Evolutionary conservation across 2,888 invertebrate genomes (phyloP).

Genomic region (Latheticus oryzae): DNA sequence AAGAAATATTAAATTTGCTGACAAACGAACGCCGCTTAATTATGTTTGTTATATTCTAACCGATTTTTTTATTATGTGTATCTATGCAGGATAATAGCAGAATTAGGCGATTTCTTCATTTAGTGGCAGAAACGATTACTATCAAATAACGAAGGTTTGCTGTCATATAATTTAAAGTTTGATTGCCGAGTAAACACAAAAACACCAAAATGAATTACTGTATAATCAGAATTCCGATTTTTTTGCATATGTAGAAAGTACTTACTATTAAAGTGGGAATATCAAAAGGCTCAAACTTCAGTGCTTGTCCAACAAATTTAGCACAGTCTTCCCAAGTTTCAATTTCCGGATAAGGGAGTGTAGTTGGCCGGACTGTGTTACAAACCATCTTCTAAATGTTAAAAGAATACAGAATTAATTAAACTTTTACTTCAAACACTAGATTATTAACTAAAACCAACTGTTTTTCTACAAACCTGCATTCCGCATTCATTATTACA

Average conservation of each 20-base stretch:
- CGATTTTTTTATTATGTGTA: slow-evolving; percentile 13
- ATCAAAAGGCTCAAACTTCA: slow-evolving; percentile 78
- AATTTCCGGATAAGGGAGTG: slow-evolving; percentile 77
- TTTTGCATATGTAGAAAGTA: slow-evolving; percentile 50
- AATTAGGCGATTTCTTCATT: slow-evolving; percentile 10
- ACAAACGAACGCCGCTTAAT: too few species aligned
- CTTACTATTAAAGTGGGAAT: slow-evolving; percentile 77
- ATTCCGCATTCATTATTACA: slow-evolving; percentile 82
- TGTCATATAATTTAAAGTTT: slow-evolving; percentile 8
- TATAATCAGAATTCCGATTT: neutral
- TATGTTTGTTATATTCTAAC: slow-evolving; percentile 27
- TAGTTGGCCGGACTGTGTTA: slow-evolving; percentile 83
- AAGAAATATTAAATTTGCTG: too few species aligned
- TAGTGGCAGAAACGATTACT: slow-evolving; percentile 2
- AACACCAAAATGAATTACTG: too few species aligned
- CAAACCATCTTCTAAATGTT: slow-evolving; percentile 86
- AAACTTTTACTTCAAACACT: too few species aligned
- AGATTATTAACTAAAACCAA: too few species aligned
- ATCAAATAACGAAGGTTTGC: slow-evolving; percentile 1
- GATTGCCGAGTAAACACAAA: too few species aligned
- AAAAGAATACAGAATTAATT: too few species aligned
- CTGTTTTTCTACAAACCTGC: slow-evolving; percentile 69
- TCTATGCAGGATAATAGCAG: slow-evolving; percentile 2
- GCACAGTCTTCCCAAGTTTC: slow-evolving; percentile 79
- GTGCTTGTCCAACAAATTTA: slow-evolving; percentile 81